phyloP scores from a whole-genome alignment of 2,113 vertebrate species.

The Hippotragus niger region DNA sequence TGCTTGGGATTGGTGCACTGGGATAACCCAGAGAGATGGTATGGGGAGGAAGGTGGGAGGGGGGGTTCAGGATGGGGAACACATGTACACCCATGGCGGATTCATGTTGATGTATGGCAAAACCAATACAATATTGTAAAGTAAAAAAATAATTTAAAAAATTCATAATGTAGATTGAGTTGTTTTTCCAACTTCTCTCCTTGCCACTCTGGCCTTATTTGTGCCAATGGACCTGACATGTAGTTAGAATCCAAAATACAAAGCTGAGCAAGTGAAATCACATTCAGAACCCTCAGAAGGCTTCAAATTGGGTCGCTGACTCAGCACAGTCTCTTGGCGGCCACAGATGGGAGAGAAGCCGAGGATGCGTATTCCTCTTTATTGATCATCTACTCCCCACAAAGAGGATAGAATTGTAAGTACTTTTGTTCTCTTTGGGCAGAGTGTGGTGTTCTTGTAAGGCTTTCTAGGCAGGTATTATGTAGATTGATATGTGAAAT shows the following conservation, averaged over 20 bases:
- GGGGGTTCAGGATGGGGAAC: no score
- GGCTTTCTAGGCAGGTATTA: background rate
- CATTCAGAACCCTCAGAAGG: background rate
- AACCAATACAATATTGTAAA: no score
- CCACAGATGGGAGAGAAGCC: background rate
- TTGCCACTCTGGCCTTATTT: background rate
- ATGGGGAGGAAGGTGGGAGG: no score
- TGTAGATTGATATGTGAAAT: background rate
- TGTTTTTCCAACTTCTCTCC: background rate
- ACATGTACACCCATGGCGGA: fast-evolving
- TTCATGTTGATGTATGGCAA: no score
- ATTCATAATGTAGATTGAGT: background rate
- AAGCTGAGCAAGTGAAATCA: background rate
- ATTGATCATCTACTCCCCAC: background rate
- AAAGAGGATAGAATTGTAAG: background rate
- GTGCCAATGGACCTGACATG: background rate
- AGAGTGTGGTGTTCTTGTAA: background rate
- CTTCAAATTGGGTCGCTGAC: background rate
- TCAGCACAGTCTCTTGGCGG: background rate
- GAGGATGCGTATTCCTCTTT: background rate
- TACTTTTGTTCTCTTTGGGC: background rate
- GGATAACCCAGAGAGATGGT: no score
- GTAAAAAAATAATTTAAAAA: background rate
- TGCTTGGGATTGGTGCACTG: no score
- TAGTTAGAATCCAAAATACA: background rate